A percentile compares a stretch with the other conserved stretches of the same genome.
phyloP scores from a whole-genome alignment of 1,140 invertebrate genomes.

The Gryon sp. region DNA sequence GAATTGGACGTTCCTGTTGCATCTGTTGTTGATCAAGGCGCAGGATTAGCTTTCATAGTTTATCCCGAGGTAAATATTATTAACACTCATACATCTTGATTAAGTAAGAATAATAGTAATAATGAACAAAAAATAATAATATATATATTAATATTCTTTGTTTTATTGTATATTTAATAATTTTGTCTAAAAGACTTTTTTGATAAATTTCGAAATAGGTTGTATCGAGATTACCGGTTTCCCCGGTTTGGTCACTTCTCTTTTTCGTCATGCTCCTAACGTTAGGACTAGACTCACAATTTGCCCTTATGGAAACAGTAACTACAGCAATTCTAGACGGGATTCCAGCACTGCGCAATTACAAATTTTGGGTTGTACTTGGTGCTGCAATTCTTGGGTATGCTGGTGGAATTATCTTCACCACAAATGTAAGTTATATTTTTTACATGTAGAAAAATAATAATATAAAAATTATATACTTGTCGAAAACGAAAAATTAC shows the following conservation, averaged over 20 bases:
- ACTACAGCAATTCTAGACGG: constrained; percentile 89
- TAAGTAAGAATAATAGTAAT: too few species aligned
- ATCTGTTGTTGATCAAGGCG: constrained; percentile 87
- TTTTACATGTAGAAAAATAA: constrained; percentile 7
- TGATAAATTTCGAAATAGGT: constrained; percentile 67
- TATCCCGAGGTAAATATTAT: constrained; percentile 89
- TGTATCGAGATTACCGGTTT: constrained; percentile 87
- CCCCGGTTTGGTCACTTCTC: constrained; percentile 90
- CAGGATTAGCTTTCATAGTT: constrained; percentile 91
- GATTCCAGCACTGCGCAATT: constrained; percentile 85
- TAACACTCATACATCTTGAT: too few species aligned
- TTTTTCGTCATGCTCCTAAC: constrained; percentile 93
- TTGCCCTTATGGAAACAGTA: constrained; percentile 90
- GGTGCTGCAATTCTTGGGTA: constrained; percentile 86
- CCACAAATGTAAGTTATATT: constrained; percentile 82
- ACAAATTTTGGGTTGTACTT: constrained; percentile 87
- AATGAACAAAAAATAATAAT: too few species aligned
- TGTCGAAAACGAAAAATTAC: too few species aligned
- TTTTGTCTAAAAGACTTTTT: too few species aligned
- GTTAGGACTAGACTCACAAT: constrained; percentile 89
- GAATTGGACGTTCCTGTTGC: constrained; percentile 86
- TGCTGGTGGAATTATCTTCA: constrained; percentile 86
- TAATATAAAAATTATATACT: not conserved
- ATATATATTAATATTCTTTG: too few species aligned
- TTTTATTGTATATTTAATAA: too few species aligned